Evolutionary conservation across 2,797 vertebrate genomes (phyloP).

Genomic region (Enteromius trimaculatus): DNA sequence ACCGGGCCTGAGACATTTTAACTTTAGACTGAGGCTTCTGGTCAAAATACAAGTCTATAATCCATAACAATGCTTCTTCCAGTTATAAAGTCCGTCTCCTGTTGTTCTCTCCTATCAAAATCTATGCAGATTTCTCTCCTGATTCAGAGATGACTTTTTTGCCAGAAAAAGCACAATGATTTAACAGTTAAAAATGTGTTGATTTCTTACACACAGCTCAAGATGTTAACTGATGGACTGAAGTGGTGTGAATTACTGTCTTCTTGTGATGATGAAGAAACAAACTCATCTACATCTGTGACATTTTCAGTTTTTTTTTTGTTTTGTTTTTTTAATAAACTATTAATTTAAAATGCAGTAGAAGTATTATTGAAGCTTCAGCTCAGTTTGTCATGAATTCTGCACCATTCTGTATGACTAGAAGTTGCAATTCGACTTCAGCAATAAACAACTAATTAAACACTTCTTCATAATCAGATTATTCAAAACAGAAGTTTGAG

Average conservation of each 20-base stretch:
- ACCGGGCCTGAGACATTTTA: neutral
- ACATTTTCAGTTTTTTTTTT: too few species aligned
- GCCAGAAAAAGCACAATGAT: neutral
- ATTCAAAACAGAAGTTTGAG: neutral
- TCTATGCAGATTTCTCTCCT: neutral
- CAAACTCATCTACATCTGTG: neutral
- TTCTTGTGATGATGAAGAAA: neutral
- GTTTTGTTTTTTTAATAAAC: neutral
- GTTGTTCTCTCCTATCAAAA: neutral
- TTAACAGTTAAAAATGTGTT: neutral
- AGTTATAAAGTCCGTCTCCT: neutral
- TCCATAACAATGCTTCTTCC: neutral
- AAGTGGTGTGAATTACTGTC: neutral
- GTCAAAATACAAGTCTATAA: neutral
- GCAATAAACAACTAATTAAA: neutral
- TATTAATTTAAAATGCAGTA: neutral
- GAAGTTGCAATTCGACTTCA: neutral
- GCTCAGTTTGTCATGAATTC: neutral
- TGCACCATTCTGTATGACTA: neutral
- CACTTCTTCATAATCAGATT: neutral
- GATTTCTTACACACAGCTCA: neutral
- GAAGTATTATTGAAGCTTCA: neutral
- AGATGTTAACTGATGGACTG: neutral
- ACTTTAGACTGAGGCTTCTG: neutral
- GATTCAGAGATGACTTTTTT: neutral